A percentile compares a stretch with the other conserved stretches of the same genome.
phyloP scores from a whole-genome alignment of 2,797 vertebrate genomes.

The Luscinia megarhynchos region DNA sequence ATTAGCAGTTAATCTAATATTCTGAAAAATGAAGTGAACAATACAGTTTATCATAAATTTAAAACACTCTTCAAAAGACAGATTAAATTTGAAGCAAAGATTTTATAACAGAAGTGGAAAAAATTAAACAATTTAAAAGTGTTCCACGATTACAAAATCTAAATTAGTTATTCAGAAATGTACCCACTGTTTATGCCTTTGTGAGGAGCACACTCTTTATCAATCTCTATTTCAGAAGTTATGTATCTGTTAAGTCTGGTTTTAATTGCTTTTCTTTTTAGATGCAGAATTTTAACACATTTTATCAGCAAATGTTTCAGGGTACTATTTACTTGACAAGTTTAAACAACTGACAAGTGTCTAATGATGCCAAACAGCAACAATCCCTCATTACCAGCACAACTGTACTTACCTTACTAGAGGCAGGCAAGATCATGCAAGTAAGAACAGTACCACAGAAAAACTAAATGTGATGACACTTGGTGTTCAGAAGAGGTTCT shows the following conservation, averaged over 20 bases:
- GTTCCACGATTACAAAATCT: not conserved
- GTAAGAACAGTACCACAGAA: not conserved
- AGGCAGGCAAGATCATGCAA: not conserved
- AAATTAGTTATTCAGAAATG: not conserved
- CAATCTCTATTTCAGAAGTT: not conserved
- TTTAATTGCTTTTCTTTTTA: not conserved
- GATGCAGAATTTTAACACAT: not conserved
- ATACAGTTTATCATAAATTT: not conserved
- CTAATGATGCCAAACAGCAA: not conserved
- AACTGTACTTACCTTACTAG: constrained; percentile 45
- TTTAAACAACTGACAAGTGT: not conserved
- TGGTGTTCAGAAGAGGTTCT: not conserved
- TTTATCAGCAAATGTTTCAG: not conserved
- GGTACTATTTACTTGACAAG: not conserved
- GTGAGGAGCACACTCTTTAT: not conserved
- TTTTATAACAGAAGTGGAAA: not conserved
- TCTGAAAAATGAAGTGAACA: not conserved
- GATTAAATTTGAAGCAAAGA: not conserved
- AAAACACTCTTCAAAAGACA: not conserved
- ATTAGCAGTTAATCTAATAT: not conserved
- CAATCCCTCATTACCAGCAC: not conserved
- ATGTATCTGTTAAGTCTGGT: accelerated
- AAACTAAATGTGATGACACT: not conserved
- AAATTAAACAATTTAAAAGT: not conserved
- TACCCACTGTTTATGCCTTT: not conserved